phyloP scores from a whole-genome alignment of 2,797 vertebrate species.

The Catostomus latipinnis region DNA sequence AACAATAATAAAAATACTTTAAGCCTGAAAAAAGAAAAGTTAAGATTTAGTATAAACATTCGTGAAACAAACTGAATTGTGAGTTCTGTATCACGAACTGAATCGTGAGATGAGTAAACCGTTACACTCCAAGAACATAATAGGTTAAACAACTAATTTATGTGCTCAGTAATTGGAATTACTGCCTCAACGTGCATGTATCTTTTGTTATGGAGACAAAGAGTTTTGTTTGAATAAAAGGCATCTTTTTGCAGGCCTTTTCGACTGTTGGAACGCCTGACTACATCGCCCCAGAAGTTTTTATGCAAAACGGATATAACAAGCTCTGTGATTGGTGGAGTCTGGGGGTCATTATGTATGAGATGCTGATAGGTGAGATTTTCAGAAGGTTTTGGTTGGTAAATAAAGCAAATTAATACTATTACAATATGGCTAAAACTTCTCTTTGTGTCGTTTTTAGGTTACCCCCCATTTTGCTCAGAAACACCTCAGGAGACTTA shows the following conservation, averaged over 20 bases:
- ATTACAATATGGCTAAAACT: not conserved
- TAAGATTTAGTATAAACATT: too few relatives aligned
- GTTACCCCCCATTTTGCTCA: slow-evolving; percentile 97
- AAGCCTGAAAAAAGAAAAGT: too few relatives aligned
- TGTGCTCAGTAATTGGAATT: too few relatives aligned
- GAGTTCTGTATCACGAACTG: too few relatives aligned
- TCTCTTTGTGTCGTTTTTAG: slow-evolving; percentile 69
- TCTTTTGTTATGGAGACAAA: not conserved
- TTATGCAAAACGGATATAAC: slow-evolving; percentile 92
- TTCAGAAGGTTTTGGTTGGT: not conserved
- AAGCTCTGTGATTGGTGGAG: slow-evolving; percentile 94
- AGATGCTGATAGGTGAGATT: slow-evolving; percentile 88
- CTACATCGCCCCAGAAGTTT: slow-evolving; percentile 91
- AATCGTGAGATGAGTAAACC: too few relatives aligned
- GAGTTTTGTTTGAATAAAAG: slow-evolving; percentile 9
- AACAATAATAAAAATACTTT: too few relatives aligned
- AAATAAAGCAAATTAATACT: not conserved
- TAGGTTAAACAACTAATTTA: too few relatives aligned
- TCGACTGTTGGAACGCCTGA: slow-evolving; percentile 91
- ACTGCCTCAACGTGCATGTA: not conserved
- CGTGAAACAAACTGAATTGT: too few relatives aligned
- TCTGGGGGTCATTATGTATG: slow-evolving; percentile 91
- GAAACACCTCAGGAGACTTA: slow-evolving; percentile 99
- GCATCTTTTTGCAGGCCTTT: slow-evolving; percentile 78
- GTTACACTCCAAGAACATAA: too few relatives aligned